Conservation (phyloP, 2,888 invertebrate species). For the Celastrina argiolus region DNA sequence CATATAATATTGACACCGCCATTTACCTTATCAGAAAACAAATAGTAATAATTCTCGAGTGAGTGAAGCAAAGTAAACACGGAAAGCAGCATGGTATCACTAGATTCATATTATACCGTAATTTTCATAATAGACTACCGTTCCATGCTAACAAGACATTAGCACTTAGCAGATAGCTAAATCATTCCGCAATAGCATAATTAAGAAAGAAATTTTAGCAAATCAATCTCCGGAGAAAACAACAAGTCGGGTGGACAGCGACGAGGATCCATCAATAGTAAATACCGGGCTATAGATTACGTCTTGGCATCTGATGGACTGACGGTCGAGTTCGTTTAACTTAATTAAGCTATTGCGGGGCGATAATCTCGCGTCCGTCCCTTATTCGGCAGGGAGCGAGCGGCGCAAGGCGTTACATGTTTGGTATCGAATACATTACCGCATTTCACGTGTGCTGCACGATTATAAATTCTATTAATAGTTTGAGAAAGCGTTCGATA, state of each 20-base stretch:
- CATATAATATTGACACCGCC: slow-evolving; percentile 4
- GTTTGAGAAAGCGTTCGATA: slow-evolving; percentile 11
- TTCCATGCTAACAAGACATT: not conserved
- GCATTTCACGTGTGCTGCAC: slow-evolving; percentile 15
- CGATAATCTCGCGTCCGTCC: not conserved
- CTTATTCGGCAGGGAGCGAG: not conserved
- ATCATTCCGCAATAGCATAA: not conserved
- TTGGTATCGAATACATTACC: slow-evolving; percentile 8
- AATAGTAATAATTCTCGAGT: not conserved
- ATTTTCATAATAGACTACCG: slow-evolving; percentile 9
- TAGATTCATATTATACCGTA: not conserved
- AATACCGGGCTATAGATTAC: not conserved
- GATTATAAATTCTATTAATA: slow-evolving; percentile 17
- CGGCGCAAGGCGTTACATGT: not conserved
- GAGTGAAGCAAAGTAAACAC: not conserved
- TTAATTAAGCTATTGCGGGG: slow-evolving; percentile 18
- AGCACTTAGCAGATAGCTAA: not conserved
- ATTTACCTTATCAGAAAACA: slow-evolving; percentile 12
- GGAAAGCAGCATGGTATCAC: not conserved
- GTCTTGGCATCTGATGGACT: not conserved
- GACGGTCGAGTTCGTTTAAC: not conserved
- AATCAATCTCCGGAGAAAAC: slow-evolving; percentile 2
- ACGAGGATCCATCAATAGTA: slow-evolving; percentile 2
- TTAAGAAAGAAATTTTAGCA: slow-evolving; percentile 1
- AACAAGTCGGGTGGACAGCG: not conserved